These are phyloP conservation scores for Myiotriccus ornatus DNA, from an alignment of 2,797 vertebrate species.

Conservation along the genomic window DNA sequence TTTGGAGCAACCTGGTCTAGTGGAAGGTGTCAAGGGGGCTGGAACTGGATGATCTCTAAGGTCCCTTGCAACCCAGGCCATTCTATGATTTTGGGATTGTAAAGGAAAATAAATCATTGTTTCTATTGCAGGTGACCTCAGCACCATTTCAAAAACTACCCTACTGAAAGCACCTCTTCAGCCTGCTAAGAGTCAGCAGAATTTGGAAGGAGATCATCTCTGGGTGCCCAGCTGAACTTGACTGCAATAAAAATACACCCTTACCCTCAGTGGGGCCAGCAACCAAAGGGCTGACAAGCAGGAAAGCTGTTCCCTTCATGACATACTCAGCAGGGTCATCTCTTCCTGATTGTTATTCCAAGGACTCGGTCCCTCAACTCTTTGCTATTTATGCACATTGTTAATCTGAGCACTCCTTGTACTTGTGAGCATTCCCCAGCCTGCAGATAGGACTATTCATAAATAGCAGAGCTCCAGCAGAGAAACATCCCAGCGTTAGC, in stretches of 20 bases:
- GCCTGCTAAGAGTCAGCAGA: neutral
- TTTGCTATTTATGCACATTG: slow-evolving; percentile 7
- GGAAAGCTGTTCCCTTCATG: neutral
- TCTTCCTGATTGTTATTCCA: neutral
- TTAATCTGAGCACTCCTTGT: neutral
- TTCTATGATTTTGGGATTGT: neutral
- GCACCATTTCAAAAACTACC: neutral
- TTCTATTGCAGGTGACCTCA: neutral
- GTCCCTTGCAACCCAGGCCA: neutral
- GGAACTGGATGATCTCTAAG: neutral
- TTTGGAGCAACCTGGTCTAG: neutral
- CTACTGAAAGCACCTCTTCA: neutral
- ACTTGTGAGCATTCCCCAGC: neutral
- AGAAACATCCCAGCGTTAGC: slow-evolving; percentile 1
- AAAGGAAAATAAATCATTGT: neutral
- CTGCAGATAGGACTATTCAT: slow-evolving; percentile 29
- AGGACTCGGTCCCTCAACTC: neutral
- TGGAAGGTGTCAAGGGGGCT: neutral
- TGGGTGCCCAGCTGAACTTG: neutral
- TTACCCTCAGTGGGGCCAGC: neutral
- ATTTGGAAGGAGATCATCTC: neutral
- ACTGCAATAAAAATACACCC: neutral
- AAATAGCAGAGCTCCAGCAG: slow-evolving; percentile 28
- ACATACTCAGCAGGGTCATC: neutral
- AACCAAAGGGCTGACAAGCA: neutral